These are phyloP conservation scores for Euplagia quadripunctaria DNA, from an alignment of 2,888 invertebrate species.

Conservation along the genomic window DNA sequence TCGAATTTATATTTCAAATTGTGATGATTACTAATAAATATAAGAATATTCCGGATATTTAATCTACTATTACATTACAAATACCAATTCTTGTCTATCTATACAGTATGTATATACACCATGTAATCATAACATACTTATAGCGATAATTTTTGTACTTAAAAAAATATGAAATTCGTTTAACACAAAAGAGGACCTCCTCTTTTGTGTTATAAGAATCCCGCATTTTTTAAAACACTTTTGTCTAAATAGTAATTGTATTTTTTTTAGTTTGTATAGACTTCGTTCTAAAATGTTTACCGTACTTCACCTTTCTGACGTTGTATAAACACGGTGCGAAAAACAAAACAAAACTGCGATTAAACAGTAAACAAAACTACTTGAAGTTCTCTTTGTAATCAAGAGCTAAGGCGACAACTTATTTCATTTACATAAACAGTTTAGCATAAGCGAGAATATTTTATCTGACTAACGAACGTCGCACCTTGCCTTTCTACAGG, in stretches of 20 bases:
- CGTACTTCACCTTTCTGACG: slow-evolving; percentile 63
- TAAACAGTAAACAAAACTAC: slow-evolving; percentile 77
- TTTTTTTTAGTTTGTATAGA: slow-evolving; percentile 41
- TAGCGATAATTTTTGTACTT: too few relatives aligned
- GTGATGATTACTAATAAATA: too few relatives aligned
- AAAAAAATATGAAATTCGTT: too few relatives aligned
- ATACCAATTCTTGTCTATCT: too few relatives aligned
- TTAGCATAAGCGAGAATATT: slow-evolving; percentile 73
- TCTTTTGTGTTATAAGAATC: background rate
- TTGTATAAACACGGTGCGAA: slow-evolving; percentile 60
- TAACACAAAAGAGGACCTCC: too few relatives aligned
- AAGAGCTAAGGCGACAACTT: slow-evolving; percentile 78
- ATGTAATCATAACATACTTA: too few relatives aligned
- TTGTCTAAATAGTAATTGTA: slow-evolving; percentile 35
- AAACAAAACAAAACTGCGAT: slow-evolving; percentile 72
- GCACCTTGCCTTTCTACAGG: slow-evolving; percentile 55
- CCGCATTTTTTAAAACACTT: slow-evolving; percentile 10
- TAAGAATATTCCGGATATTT: too few relatives aligned
- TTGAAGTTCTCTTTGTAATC: slow-evolving; percentile 79
- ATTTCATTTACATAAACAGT: slow-evolving; percentile 81
- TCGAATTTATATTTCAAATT: too few relatives aligned
- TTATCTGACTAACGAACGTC: slow-evolving; percentile 63
- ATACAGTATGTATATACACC: too few relatives aligned
- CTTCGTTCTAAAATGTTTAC: slow-evolving; percentile 51
- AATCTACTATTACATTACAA: too few relatives aligned